phyloP scores from a whole-genome alignment of 2,113 vertebrate species.

The Misgurnus mizolepis region DNA sequence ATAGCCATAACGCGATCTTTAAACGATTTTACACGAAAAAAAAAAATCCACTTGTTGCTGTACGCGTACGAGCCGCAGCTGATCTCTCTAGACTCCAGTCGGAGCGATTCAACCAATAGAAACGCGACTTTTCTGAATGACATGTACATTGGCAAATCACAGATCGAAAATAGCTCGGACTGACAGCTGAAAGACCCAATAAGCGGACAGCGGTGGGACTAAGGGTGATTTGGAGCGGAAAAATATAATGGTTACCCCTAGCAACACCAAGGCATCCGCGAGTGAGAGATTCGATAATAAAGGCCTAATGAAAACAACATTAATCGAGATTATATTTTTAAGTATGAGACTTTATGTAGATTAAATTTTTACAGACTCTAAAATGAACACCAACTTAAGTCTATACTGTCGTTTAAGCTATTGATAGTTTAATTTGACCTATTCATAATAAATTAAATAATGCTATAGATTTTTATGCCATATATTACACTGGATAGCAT shows the following conservation, averaged over 20 bases:
- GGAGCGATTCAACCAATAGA: slow-evolving; percentile 43
- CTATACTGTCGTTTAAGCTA: too few relatives aligned
- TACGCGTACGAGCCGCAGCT: background rate
- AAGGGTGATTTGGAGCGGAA: slow-evolving; percentile 44
- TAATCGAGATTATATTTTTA: background rate
- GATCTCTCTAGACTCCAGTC: background rate
- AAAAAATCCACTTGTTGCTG: slow-evolving; percentile 39
- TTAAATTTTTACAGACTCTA: too few relatives aligned
- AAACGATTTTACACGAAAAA: background rate
- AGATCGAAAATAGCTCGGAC: background rate
- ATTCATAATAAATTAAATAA: too few relatives aligned
- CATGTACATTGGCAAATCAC: slow-evolving; percentile 35
- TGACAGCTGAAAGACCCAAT: background rate
- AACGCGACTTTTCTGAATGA: background rate
- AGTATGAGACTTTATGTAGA: too few relatives aligned
- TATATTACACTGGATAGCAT: too few relatives aligned
- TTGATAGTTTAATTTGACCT: too few relatives aligned
- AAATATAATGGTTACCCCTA: slow-evolving; percentile 33
- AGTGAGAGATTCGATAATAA: background rate
- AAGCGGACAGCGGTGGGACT: background rate
- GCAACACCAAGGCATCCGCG: slow-evolving; percentile 34
- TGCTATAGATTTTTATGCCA: too few relatives aligned
- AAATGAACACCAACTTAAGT: too few relatives aligned
- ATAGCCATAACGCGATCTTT: background rate
- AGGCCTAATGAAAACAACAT: background rate